Base-by-base conservation (phyloP, 2,888 invertebrate species). In the Ephialtes manifestator region DNA sequence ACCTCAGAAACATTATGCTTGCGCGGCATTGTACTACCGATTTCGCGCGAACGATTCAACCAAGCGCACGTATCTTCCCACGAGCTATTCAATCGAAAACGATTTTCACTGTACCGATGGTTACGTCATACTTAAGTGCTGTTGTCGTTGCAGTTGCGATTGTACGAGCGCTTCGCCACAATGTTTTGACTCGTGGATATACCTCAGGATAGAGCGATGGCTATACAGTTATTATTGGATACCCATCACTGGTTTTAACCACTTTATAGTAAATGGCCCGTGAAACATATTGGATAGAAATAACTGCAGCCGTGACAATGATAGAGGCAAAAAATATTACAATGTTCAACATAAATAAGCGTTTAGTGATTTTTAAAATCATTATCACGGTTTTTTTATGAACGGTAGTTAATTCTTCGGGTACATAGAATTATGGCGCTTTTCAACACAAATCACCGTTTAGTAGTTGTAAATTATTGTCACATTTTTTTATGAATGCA, bases 61-160 rank as follows among this genome's bases (percentile, higher is more conserved):
- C 7, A 46, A 67, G 10, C 31, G 65, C 43, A 35, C 67, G 20
- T 39, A 67, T 83, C 88, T 92, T 92, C 91, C 90, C 92, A 91
- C 89, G 91, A 90, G 90, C 89, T 90, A 91, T 92, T 88, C 81
- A 87, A 91, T 92, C 89, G 84, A 89, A 89, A 89, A 88, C 90
- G 91, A 68, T 68, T 28, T 28, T 46, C 43, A 68, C 28, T 24
- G 8, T 10, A 65, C 18, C 43, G 65, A 39, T 18, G 60, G 20
- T 65, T 39, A 20, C 11, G 39, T 39, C 35, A 39, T 65, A 15
- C 20, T 58, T 58, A 35, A 60, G 11, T 28, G 31, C 31, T 60
- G 63, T 18, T 35, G 39, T 65, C 65, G 39, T 65, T 65, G 65
- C 65, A 43, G 39, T 39, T 39, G 4, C 20, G 20, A 65, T 39